phyloP scores from a whole-genome alignment of 2,797 vertebrate species.

The Oryzias dopingdopingensis region DNA sequence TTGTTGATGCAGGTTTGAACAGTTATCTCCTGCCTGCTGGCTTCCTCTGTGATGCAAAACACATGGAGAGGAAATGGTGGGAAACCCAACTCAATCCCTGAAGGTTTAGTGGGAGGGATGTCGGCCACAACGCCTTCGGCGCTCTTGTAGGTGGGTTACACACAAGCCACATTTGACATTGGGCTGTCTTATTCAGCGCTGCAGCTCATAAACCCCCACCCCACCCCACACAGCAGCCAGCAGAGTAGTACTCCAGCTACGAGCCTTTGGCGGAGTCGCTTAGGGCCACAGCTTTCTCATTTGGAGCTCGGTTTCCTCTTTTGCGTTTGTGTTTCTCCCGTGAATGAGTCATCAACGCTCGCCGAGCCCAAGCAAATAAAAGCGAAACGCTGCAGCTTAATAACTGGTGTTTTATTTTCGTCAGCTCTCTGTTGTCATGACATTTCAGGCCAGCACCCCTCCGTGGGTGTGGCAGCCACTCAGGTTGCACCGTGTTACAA shows the following conservation, averaged over 20 bases:
- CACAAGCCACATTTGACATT: conserved; percentile 53
- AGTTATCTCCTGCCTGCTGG: conserved; percentile 45
- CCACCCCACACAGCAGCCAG: conserved; percentile 21
- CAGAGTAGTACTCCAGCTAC: conserved; percentile 12
- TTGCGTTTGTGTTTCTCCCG: conserved; percentile 34
- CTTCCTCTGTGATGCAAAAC: conserved; percentile 62
- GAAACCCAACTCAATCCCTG: conserved; percentile 60
- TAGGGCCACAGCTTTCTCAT: conserved; percentile 20
- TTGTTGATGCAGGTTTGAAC: conserved; percentile 52
- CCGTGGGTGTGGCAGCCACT: conserved; percentile 25
- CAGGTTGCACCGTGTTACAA: conserved; percentile 50
- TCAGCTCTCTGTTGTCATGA: conserved; percentile 42
- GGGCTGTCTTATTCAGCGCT: conserved; percentile 31
- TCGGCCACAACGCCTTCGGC: conserved; percentile 29
- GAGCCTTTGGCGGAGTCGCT: conserved; percentile 3
- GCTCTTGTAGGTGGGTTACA: conserved; percentile 53
- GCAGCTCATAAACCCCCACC: conserved; percentile 39
- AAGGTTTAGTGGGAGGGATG: conserved; percentile 50
- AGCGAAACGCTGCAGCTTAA: conserved; percentile 30
- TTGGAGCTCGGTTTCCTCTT: conserved; percentile 35
- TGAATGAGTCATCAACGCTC: conserved; percentile 52
- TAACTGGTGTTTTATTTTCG: conserved; percentile 9
- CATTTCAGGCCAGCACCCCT: conserved; percentile 13
- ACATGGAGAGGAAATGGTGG: conserved; percentile 69
- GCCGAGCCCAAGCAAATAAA: conserved; percentile 36